Evolutionary conservation across 1,140 invertebrate species (phyloP), one percentile per base, ranked within the genome.

Genomic region (Teleopsis dalmanni): DNA sequence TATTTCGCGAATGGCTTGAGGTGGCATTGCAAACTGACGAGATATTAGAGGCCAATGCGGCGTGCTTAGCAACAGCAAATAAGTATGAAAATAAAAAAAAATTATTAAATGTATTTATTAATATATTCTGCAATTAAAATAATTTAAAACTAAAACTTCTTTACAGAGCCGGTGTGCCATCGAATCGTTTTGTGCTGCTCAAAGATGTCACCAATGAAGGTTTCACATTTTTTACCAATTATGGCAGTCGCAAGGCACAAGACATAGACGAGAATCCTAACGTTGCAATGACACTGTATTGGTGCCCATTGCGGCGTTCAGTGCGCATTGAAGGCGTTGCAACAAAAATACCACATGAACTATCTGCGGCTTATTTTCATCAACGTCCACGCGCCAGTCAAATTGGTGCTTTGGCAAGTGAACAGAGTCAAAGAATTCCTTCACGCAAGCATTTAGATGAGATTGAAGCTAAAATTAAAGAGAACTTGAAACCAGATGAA

Each of bases 241-340:
- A 88, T 61, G 80, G 74, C 7, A 91, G 88, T 54, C 78, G 85
- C 40, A 92, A 92, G 72, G 85, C 80, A 2, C 70, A 71, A 45
- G 87, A 91, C 64, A 73, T 92, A 70, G 84, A 84, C 54, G 64
- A 68, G 67, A 97, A 96, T 75, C 85, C 90, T 23, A 80, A 82
- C 66, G 92, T 85, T 45, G 85, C 90, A 16, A 74, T 95, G 46
- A 85, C 88, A 51, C 92, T 96, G 63, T 95, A 91, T 63, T 97
- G 94, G 94, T 82, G 88, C 60, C 72, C 81, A 8, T 72, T 93
- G 6, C 81, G 81, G 49, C 79, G 89, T 73, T 85, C 85, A 40
- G 83, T 97, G 33, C 78, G 95, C 52, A 85, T 98, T 55, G 94
- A 97, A 75, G 95, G 95, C 13, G 60, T 57, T 34, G 85, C 89